Evolutionary conservation across 2,888 invertebrate genomes (phyloP).

Genomic region (Mystacides longicornis): DNA sequence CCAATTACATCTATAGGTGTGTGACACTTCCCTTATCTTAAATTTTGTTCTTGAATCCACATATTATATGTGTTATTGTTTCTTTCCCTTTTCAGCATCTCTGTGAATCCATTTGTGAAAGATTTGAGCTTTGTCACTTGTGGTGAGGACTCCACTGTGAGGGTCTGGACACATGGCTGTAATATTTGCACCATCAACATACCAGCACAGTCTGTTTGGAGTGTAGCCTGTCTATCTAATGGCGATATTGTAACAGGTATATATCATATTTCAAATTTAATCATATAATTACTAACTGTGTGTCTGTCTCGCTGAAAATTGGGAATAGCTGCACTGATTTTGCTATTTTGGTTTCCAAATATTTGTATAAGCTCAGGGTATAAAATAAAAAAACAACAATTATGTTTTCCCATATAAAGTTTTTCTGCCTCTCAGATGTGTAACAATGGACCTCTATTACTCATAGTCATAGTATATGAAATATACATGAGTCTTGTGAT

Average conservation of each 20-base stretch:
- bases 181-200: constrained; percentile 60
- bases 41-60: not conserved
- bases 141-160: constrained; percentile 82
- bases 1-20: constrained; percentile 80
- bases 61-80: not conserved
- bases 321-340: too few species aligned
- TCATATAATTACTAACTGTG: too few species aligned
- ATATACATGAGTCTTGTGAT: too few species aligned
- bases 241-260: constrained; percentile 85
- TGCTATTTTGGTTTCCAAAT: too few species aligned
- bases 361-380: too few species aligned
- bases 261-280: too few species aligned
- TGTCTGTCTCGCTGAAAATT: too few species aligned
- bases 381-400: too few species aligned
- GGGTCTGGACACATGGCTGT: constrained; percentile 66
- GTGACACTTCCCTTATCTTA: not conserved
- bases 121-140: constrained; percentile 66
- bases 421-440: too few species aligned
- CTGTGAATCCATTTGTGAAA: constrained; percentile 47
- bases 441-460: too few species aligned
- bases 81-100: constrained; percentile 39
- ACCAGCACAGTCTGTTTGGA: constrained; percentile 89
- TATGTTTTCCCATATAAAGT: too few species aligned
- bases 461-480: too few species aligned
- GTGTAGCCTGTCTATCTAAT: constrained; percentile 68